Conservation (phyloP, 2,888 invertebrate genomes). For the Microplitis deprimator region DNA sequence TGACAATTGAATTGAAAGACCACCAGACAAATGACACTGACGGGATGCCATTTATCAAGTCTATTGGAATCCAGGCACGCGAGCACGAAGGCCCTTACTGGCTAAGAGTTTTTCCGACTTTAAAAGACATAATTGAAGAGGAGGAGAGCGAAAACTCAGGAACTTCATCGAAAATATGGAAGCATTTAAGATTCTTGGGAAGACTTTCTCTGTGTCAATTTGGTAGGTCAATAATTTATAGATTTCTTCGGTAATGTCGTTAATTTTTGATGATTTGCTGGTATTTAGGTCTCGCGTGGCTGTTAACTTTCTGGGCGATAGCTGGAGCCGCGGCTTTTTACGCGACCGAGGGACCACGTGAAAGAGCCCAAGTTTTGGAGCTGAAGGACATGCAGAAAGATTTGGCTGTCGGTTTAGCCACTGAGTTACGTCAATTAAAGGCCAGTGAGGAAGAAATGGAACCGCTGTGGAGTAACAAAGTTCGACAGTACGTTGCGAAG, state of each 20-base stretch:
- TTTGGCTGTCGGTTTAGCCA: slow-evolving; percentile 77
- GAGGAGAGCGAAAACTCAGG: slow-evolving; percentile 51
- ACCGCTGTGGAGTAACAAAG: slow-evolving; percentile 77
- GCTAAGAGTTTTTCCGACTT: slow-evolving; percentile 75
- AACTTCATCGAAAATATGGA: slow-evolving; percentile 57
- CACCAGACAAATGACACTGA: neutral
- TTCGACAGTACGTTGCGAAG: slow-evolving; percentile 74
- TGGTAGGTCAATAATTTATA: slow-evolving; percentile 54
- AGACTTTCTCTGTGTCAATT: slow-evolving; percentile 65
- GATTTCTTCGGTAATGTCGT: neutral
- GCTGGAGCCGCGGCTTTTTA: slow-evolving; percentile 78
- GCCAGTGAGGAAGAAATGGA: slow-evolving; percentile 71
- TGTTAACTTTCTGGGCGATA: slow-evolving; percentile 77
- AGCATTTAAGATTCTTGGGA: slow-evolving; percentile 63
- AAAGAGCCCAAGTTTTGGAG: slow-evolving; percentile 73
- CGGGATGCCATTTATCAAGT: slow-evolving; percentile 46
- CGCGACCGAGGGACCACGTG: slow-evolving; percentile 78
- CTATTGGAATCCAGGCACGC: slow-evolving; percentile 71
- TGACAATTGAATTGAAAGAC: slow-evolving; percentile 51
- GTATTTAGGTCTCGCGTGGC: slow-evolving; percentile 73
- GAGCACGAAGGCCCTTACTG: slow-evolving; percentile 72
- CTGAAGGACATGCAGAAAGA: slow-evolving; percentile 76
- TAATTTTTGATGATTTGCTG: neutral
- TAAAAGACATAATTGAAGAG: slow-evolving; percentile 62
- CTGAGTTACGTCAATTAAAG: slow-evolving; percentile 76